Evolutionary conservation across 2,797 vertebrate species (phyloP).

Genomic region (Sebastes kiyomatsui): DNA sequence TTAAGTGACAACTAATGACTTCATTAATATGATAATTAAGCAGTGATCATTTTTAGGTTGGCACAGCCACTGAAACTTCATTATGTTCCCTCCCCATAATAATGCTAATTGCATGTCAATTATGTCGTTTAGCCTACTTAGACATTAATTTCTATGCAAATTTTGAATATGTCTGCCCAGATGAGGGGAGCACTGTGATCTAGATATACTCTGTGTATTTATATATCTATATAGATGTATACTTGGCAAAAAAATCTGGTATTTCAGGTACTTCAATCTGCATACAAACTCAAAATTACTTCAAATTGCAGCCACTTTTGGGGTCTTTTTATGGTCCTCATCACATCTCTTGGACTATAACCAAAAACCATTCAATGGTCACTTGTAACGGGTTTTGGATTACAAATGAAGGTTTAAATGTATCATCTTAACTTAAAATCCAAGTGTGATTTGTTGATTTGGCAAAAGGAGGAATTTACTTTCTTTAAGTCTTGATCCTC

Average conservation of each 20-base stretch:
- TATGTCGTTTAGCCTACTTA: constrained; percentile 72
- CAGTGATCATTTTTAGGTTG: constrained; percentile 62
- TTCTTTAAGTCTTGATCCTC: neutral
- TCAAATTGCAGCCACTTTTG: neutral
- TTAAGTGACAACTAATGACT: constrained; percentile 79
- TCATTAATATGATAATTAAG: constrained; percentile 83
- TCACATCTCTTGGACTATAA: neutral
- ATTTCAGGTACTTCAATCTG: neutral
- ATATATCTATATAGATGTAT: neutral
- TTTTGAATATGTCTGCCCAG: constrained; percentile 42
- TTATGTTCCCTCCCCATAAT: constrained; percentile 66
- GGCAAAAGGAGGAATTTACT: neutral
- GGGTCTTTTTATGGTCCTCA: neutral
- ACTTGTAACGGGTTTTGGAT: neutral
- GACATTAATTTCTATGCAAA: constrained; percentile 79
- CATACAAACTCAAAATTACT: neutral
- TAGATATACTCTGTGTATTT: neutral
- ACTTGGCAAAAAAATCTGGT: neutral
- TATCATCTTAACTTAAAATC: neutral
- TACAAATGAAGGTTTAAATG: neutral
- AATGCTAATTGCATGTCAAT: constrained; percentile 80
- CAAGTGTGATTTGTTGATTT: neutral
- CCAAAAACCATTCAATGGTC: neutral
- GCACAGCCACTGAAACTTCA: constrained; percentile 69
- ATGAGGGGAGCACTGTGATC: constrained; percentile 3